These are phyloP conservation scores for Scomberomorus guttatus DNA, from an alignment of 2,797 vertebrate genomes.

Conservation along the genomic window DNA sequence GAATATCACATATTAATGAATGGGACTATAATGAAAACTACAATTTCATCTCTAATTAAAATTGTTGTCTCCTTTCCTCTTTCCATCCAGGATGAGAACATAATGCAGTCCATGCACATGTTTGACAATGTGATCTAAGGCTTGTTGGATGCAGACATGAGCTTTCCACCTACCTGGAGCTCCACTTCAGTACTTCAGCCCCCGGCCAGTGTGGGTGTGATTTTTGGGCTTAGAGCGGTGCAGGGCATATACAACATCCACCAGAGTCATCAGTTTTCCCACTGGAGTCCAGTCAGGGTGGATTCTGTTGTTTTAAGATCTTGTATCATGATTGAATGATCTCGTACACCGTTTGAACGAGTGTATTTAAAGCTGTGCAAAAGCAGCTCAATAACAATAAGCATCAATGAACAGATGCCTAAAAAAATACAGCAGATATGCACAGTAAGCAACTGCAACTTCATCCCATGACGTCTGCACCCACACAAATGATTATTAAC, in stretches of 20 bases:
- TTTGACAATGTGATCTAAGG: conserved; percentile 95
- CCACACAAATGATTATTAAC: conserved; percentile 1
- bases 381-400: neutral
- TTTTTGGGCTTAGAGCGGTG: neutral
- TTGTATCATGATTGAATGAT: neutral
- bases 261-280: neutral
- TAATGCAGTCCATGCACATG: conserved; percentile 98
- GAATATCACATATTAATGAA: neutral
- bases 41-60: no score
- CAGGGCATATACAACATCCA: neutral
- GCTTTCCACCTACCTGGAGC: conserved; percentile 25
- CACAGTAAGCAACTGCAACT: neutral
- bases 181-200: conserved; percentile 10
- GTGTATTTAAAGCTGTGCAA: neutral
- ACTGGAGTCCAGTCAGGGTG: neutral
- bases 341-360: neutral
- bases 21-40: neutral
- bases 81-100: conserved; percentile 92
- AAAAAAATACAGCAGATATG: neutral
- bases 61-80: neutral
- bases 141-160: neutral
- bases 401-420: neutral
- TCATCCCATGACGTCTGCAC: neutral
- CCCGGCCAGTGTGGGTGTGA: neutral
- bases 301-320: conserved; percentile 1